Base-by-base conservation (phyloP, 2,888 invertebrate species). In the Tipula lateralis region DNA sequence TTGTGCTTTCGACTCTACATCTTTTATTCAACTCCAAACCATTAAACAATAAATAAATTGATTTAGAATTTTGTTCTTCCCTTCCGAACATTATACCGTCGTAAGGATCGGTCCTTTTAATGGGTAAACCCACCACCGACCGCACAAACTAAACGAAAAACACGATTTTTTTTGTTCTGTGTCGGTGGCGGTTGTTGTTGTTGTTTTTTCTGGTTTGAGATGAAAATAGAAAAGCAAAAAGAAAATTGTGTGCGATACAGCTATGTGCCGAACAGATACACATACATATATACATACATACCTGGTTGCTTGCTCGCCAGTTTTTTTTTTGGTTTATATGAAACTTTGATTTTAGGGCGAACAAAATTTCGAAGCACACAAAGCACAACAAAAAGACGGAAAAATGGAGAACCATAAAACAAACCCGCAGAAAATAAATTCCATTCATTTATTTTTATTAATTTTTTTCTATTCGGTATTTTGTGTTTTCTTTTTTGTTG, bases 361-460 rank as follows among this genome's bases (percentile, higher is more conserved):
- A 24, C 9, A n/a, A 66, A 66, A 66, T 24, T 7, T 66, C 66
- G 9, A 3, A 66, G 66, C 24, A 9, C 24, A 66, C 66, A 24
- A 9, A 66, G 66, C 66, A 66, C 66, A 66, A 66, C 19, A 66
- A 66, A 24, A 66, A 66, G 66, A 24, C 24, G 66, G 24, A 24
- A 24, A 12, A 66, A 50, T 6, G 66, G 24, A 24, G 12, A 66
- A 66, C 66, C 66, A 66, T 66, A 24, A 66, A 66, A 66, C 66
- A 66, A 66, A 66, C 66, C 66, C 66, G 66, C 66, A 66, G 66
- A 66, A 66, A 66, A 66, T 66, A 66, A 66, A 66, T 66, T 66
- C 66, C 66, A 24, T 66, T 24, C 66, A 66, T 66, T 66, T 66
- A 66, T 66, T 66, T 66, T 66, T 66, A 50, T 50, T 50, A 50